Evolutionary conservation across 2,888 invertebrate species (phyloP).

Genomic region (Leptinotarsa peninsularis): DNA sequence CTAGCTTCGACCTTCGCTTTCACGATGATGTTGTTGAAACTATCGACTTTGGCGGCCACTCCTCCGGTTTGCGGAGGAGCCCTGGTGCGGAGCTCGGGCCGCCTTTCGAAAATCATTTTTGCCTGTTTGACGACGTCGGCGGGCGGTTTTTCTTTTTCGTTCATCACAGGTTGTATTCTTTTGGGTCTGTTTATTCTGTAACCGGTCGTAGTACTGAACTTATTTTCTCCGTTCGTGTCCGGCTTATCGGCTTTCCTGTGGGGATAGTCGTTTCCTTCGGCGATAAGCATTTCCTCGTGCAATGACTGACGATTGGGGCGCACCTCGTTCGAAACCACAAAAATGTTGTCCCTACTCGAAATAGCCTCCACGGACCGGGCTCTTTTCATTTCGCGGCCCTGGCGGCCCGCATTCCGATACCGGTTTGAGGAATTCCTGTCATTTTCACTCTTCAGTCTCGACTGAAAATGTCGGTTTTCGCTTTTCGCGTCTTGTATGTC

Average conservation of each 20-base stretch:
- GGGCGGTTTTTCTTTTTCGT: constrained; percentile 85
- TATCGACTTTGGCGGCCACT: constrained; percentile 75
- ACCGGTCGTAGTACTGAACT: constrained; percentile 48
- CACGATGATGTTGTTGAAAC: constrained; percentile 74
- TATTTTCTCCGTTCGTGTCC: constrained; percentile 43
- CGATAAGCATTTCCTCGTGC: constrained; percentile 68
- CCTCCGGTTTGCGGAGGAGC: constrained; percentile 71
- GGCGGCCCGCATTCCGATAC: constrained; percentile 65
- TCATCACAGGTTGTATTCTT: constrained; percentile 74
- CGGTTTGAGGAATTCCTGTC: constrained; percentile 59
- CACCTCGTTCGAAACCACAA: constrained; percentile 42
- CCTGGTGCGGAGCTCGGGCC: constrained; percentile 70
- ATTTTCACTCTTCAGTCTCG: constrained; percentile 55
- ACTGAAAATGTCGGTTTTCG: constrained; percentile 48
- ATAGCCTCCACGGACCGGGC: constrained; percentile 89
- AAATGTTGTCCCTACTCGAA: constrained; percentile 72
- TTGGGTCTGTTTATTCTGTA: constrained; percentile 69
- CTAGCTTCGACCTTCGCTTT: constrained; percentile 65
- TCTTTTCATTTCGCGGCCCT: constrained; percentile 77
- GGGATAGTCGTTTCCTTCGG: constrained; percentile 56
- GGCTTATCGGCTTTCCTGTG: constrained; percentile 48
- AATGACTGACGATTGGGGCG: constrained; percentile 62
- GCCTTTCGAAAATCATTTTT: constrained; percentile 84
- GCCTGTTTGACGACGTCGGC: constrained; percentile 90
- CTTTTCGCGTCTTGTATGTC: constrained; percentile 60